Base-by-base conservation (phyloP, 2,888 invertebrate species). In the Thymelicus lineola region DNA sequence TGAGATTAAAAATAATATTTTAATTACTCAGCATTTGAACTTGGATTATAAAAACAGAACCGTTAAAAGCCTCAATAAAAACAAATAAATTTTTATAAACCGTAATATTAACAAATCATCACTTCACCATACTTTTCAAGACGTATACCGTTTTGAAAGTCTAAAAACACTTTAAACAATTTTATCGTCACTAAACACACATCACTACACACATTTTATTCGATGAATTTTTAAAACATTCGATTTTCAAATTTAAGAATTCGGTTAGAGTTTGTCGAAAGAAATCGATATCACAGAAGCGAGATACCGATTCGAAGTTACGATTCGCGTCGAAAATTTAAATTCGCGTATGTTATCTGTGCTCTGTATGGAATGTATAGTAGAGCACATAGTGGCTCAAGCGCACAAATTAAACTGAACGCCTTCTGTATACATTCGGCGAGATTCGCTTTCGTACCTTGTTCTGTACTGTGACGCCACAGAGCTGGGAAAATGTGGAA, bases 381-480 rank as follows among this genome's bases (percentile, higher is more conserved):
- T 89, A 89, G 87, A 87, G 89, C 88, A 90, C 91, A 85, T 85
- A 82, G 80, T 86, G 82, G 81, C 85, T 75, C 89, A 84, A 85
- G 84, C 87, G 90, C 91, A 87, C 86, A 82, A 86, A 87, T 86
- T 88, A 84, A 78, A 91, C 91, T 91, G 93, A 89, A 81, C 80
- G 81, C 83, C 82, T 83, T 82, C 78, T 84, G 84, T 84, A 86
- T 87, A 86, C 87, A 87, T 83, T 81, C 82, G 84, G 84, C 82
- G 87, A 90, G 89, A 92, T 90, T 93, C 89, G 89, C 90, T 90
- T 89, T 89, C 87, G 86, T 86, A 85, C 83, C 83, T 70, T 64
- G 82, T 83, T 82, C 74, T 71, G 75, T 67, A 72, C 73, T 79
- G 61, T 75, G 75, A 71, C 75, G 72, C 70, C 59, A 70, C 55